Percentiles rank a stretch among this genome's conserved stretches.
Conservation (phyloP, 2,888 invertebrate genomes). For the Lampropteryx suffumata region DNA sequence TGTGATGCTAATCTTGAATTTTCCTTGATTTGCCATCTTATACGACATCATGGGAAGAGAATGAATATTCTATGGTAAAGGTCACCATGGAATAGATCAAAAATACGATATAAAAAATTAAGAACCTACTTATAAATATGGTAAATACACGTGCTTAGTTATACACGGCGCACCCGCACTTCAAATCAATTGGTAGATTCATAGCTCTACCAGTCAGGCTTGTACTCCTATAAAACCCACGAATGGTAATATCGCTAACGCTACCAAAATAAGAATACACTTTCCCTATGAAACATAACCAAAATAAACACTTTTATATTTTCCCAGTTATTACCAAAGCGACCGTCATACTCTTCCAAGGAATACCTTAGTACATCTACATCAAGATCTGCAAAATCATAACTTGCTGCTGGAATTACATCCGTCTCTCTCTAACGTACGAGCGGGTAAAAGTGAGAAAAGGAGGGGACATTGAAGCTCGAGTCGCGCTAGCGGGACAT, state of each 20-base stretch:
- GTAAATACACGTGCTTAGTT: not conserved
- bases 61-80: too few species aligned
- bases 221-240: constrained; percentile 54
- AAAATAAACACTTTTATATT: constrained; percentile 48
- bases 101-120: too few species aligned
- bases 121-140: too few species aligned
- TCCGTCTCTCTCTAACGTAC: constrained; percentile 56
- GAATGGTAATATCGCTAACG: constrained; percentile 52
- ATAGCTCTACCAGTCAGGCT: constrained; percentile 57
- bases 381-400: constrained; percentile 74
- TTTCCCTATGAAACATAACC: constrained; percentile 30
- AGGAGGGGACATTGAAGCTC: constrained; percentile 59
- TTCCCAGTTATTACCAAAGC: constrained; percentile 57
- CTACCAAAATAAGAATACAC: constrained; percentile 42
- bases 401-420: constrained; percentile 42
- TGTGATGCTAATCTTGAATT: too few species aligned
- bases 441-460: constrained; percentile 44
- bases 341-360: constrained; percentile 62
- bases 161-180: constrained; percentile 22
- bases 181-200: constrained; percentile 52
- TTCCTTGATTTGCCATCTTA: too few species aligned
- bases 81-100: too few species aligned
- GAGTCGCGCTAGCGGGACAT: constrained; percentile 79
- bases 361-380: constrained; percentile 65
- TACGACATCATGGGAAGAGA: too few species aligned